Evolutionary conservation across 2,113 vertebrate genomes (phyloP), one percentile per base, ranked within the genome.

Genomic region (Triplophysa tibetana): DNA sequence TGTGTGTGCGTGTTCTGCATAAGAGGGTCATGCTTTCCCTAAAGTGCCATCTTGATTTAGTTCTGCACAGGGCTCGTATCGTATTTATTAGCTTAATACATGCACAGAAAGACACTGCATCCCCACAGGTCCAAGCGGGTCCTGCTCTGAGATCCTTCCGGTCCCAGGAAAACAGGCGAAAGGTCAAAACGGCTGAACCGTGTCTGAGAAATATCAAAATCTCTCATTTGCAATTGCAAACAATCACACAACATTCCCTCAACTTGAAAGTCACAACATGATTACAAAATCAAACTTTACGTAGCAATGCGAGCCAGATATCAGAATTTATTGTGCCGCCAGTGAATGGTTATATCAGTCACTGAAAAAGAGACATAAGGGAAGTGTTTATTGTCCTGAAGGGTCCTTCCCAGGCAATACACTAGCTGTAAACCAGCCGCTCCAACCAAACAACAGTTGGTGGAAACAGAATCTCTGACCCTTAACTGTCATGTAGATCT

Each of bases 131-230:
- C 74, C 65, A 75, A 62, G 29, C 75, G 62, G 66, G 68, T 86
- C 88, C 89, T 86, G 88, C 90, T 91, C 87, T 83, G 66, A 87
- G 74, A 77, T 48, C 58, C 16, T 17, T 3, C 80, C 48, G 75
- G 78, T 85, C 87, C 80, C 88, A 80, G 83, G 87, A 88, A 90
- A 89, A 86, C 83, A 80, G 70, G 61, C 23, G 48, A 91, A 91
- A 90, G 89, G 88, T 90, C 90, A 88, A 70, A 76, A 13, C 1
- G 85, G 87, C 76, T 81, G 84, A 87, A 83, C 23, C 68, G 80
- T 88, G 88, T 90, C 88, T 91, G 87, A 82, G 85, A 90, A 90
- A 89, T 90, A 90, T 90, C 81, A 92, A 92, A 90, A 91, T 88
- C 69, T 86, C 77, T 43, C 85, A 85, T 88, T 89, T 87, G 84